phyloP scores from a whole-genome alignment of 2,113 vertebrate species.

The Phrynocephalus versicolor region DNA sequence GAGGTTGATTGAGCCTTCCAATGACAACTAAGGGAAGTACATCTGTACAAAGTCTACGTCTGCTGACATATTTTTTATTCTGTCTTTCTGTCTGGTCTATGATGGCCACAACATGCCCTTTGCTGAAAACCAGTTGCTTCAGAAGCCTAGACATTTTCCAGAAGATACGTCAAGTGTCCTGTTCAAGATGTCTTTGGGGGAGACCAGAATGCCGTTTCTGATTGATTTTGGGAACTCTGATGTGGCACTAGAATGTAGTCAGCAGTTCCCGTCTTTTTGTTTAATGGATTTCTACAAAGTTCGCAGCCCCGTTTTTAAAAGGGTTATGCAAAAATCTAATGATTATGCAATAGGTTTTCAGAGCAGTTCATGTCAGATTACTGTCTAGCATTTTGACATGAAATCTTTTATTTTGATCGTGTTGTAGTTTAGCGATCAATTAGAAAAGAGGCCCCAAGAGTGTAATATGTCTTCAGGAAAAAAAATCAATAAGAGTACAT shows the following conservation, averaged over 20 bases:
- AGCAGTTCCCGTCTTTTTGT: background rate
- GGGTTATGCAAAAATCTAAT: background rate
- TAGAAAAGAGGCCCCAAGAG: slow-evolving; percentile 26
- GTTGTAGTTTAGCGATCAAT: slow-evolving; percentile 35
- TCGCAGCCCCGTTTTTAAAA: slow-evolving; percentile 13
- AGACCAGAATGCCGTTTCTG: background rate
- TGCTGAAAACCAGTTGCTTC: background rate
- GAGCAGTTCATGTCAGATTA: slow-evolving; percentile 40
- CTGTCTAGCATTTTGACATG: slow-evolving; percentile 34
- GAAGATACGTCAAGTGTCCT: background rate
- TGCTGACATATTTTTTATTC: background rate
- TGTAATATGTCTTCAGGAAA: slow-evolving; percentile 16
- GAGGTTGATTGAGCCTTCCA: background rate
- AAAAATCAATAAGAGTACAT: slow-evolving; percentile 44
- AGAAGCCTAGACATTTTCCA: background rate
- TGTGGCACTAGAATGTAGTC: background rate
- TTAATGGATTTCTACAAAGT: slow-evolving; percentile 32
- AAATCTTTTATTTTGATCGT: slow-evolving; percentile 49
- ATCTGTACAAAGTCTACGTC: background rate
- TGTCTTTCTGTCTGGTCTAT: background rate
- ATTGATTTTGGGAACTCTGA: slow-evolving; percentile 26
- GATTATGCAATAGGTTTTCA: slow-evolving; percentile 21
- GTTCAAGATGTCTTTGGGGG: background rate
- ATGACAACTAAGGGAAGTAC: background rate
- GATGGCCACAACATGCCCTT: background rate